Evolutionary conservation across 1,140 invertebrate species (phyloP).

Genomic region (Solen grandis): DNA sequence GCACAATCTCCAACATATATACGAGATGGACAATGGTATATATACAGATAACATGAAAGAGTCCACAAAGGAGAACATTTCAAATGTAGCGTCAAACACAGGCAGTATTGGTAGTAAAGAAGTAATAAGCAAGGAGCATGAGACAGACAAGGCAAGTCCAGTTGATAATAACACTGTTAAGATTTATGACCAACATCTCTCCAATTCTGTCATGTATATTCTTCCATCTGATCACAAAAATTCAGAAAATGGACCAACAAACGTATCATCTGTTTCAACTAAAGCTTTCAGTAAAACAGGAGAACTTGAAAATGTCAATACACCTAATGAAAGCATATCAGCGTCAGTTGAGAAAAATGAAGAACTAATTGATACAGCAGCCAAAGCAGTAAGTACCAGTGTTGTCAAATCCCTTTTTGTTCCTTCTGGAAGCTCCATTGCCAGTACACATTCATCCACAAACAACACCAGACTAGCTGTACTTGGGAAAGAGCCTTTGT

Average conservation of each 20-base stretch:
- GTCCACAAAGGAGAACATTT: constrained; percentile 10
- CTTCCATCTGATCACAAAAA: not conserved
- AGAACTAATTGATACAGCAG: too few species aligned
- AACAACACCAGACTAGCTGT: too few species aligned
- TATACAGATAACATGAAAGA: not conserved
- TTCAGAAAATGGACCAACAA: not conserved
- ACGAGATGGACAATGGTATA: not conserved
- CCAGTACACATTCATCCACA: too few species aligned
- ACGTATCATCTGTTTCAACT: not conserved
- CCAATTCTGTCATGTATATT: not conserved
- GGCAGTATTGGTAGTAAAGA: not conserved
- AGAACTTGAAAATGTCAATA: not conserved
- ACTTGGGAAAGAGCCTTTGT: too few species aligned
- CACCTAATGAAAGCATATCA: not conserved
- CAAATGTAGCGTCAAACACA: not conserved
- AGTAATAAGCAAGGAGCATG: too few species aligned
- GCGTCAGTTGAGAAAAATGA: not conserved
- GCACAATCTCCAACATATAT: too few species aligned
- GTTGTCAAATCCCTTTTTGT: too few species aligned
- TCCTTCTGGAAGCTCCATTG: too few species aligned
- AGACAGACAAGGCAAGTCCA: too few species aligned
- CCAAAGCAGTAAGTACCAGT: too few species aligned
- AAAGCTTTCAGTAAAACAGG: not conserved
- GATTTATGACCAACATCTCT: constrained; percentile 1
- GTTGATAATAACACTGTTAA: not conserved